Conservation (phyloP, 2,888 invertebrate genomes). For the Ceratothoa steindachneri region DNA sequence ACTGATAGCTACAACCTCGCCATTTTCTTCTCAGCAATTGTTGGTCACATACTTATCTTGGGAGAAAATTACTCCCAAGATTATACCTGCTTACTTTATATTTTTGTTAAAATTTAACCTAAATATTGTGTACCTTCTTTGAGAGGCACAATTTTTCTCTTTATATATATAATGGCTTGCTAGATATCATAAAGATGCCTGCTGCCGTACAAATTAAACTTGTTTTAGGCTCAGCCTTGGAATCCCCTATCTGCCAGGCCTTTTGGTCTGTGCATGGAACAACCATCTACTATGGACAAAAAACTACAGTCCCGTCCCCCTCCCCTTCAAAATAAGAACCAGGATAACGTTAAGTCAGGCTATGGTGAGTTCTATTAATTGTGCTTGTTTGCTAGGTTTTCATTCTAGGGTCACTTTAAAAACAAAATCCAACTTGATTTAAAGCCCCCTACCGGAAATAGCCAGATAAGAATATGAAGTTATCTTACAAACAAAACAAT, state of each 20-base stretch:
- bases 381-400: too few relatives aligned
- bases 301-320: neutral
- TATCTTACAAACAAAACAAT: too few relatives aligned
- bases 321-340: neutral
- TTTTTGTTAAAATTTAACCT: neutral
- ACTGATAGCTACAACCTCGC: too few relatives aligned
- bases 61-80: neutral
- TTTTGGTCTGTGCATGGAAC: constrained; percentile 10
- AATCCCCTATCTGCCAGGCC: neutral
- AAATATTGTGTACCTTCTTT: neutral
- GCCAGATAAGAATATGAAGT: too few relatives aligned
- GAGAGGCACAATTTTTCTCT: neutral
- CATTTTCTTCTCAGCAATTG: too few relatives aligned
- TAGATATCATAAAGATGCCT: constrained; percentile 4
- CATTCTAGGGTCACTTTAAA: too few relatives aligned
- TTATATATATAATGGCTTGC: constrained; percentile 8
- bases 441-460: too few relatives aligned
- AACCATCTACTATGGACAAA: neutral
- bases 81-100: neutral
- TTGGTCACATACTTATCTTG: neutral
- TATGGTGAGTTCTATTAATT: constrained; percentile 4
- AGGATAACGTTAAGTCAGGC: neutral
- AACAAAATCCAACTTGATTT: too few relatives aligned
- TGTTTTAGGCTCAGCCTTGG: neutral
- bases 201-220: neutral